Conservation (phyloP, 1,140 invertebrate species). For the Pemphigus obesinymphae region DNA sequence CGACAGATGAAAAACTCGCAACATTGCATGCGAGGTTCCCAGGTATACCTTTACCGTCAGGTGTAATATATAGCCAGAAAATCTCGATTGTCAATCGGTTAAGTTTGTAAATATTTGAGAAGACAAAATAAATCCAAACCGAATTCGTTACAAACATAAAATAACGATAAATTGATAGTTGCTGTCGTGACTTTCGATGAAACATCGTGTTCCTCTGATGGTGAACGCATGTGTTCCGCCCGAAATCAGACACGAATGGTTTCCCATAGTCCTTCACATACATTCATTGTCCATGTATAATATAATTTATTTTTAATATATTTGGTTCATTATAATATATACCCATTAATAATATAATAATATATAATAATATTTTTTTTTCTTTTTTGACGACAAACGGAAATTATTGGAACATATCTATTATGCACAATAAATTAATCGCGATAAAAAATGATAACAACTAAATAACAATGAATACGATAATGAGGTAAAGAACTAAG, state of each 20-base stretch:
- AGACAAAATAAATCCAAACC: constrained; percentile 21
- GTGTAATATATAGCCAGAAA: neutral
- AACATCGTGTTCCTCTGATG: neutral
- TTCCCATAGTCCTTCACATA: neutral
- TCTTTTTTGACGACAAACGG: no score
- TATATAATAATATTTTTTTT: no score
- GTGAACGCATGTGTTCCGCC: neutral
- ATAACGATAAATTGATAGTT: neutral
- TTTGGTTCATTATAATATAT: neutral
- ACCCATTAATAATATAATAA: no score
- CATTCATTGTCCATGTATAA: neutral
- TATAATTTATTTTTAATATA: no score
- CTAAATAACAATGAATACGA: no score
- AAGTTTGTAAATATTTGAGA: constrained; percentile 25
- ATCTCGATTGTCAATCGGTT: neutral
- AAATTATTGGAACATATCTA: no score
- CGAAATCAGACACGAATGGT: constrained; percentile 17
- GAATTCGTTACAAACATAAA: neutral
- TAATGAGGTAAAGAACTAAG: no score
- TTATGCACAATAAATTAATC: no score
- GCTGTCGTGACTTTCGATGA: neutral
- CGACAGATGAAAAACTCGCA: neutral
- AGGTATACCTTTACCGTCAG: neutral
- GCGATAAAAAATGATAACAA: no score
- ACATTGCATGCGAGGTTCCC: neutral